Conservation (phyloP, 2,888 invertebrate genomes). For the Mesorhabditis belari region DNA sequence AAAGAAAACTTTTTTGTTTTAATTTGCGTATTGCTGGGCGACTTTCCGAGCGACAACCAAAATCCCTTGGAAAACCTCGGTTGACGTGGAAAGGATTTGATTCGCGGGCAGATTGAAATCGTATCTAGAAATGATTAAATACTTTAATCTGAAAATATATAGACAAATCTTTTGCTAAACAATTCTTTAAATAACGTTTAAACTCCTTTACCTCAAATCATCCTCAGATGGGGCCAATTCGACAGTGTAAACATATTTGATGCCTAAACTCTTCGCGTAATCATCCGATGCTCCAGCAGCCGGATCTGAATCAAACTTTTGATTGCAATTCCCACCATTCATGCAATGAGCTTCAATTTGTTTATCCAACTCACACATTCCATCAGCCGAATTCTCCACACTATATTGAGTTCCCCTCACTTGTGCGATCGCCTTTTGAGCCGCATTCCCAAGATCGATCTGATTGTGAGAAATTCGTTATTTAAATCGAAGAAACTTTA, state of each 20-base stretch:
- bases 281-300: constrained; percentile 32
- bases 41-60: background rate
- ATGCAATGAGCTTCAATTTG: too few relatives aligned
- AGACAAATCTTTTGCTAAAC: background rate
- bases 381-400: constrained; percentile 22
- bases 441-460: constrained; percentile 8
- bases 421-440: constrained; percentile 18
- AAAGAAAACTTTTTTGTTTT: too few relatives aligned
- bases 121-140: background rate
- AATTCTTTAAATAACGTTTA: background rate
- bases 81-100: background rate
- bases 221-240: constrained; percentile 14
- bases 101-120: background rate
- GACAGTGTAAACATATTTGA: constrained; percentile 33
- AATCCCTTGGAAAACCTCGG: background rate
- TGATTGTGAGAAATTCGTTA: background rate
- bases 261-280: constrained; percentile 22
- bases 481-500: background rate
- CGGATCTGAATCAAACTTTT: constrained; percentile 7
- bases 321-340: background rate
- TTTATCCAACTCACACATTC: constrained; percentile 21
- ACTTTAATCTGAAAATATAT: background rate
- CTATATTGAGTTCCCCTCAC: constrained; percentile 26
- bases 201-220: background rate
- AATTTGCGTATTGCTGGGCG: too few relatives aligned